A percentile compares a stretch with the other conserved stretches of the same genome.
Evolutionary conservation across 2,797 vertebrate genomes (phyloP).

Genomic region (Paratrypauchen microcephalus): DNA sequence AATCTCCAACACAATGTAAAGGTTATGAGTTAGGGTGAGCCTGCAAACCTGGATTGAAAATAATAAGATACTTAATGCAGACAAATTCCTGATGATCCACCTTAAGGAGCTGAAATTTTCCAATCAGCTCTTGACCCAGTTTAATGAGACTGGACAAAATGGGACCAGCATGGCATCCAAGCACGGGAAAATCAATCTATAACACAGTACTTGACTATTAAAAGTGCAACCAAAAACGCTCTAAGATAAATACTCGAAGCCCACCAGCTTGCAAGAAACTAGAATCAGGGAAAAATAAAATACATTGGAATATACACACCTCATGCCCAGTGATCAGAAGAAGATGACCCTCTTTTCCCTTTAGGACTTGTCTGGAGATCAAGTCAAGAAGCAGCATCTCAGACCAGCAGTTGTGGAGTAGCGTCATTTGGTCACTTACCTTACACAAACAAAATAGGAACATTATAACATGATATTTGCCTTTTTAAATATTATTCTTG

Average conservation of each 20-base stretch:
- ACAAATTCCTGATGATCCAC: slow-evolving; percentile 87
- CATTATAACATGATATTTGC: too few species aligned
- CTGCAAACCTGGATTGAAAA: slow-evolving; percentile 89
- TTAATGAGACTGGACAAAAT: slow-evolving; percentile 81
- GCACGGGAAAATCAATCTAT: slow-evolving; percentile 82
- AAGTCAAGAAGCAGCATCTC: slow-evolving; percentile 90
- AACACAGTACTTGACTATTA: slow-evolving; percentile 13
- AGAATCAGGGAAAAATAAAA: neutral
- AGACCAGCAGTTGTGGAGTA: slow-evolving; percentile 93
- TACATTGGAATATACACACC: slow-evolving; percentile 64
- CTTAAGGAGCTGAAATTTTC: slow-evolving; percentile 80
- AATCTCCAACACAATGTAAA: neutral
- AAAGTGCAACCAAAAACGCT: neutral
- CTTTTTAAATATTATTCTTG: neutral
- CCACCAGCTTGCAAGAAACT: neutral
- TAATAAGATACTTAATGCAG: slow-evolving; percentile 91
- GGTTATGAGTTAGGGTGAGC: neutral
- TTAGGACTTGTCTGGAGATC: slow-evolving; percentile 87
- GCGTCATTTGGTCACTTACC: slow-evolving; percentile 93
- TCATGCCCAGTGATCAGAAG: slow-evolving; percentile 90
- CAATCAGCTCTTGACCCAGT: slow-evolving; percentile 82
- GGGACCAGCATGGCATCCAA: slow-evolving; percentile 76
- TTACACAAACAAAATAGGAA: slow-evolving; percentile 35
- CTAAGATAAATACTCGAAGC: neutral
- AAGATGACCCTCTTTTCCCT: slow-evolving; percentile 82